phyloP scores from a whole-genome alignment of 2,888 invertebrate genomes.

The Hipparchia semele region DNA sequence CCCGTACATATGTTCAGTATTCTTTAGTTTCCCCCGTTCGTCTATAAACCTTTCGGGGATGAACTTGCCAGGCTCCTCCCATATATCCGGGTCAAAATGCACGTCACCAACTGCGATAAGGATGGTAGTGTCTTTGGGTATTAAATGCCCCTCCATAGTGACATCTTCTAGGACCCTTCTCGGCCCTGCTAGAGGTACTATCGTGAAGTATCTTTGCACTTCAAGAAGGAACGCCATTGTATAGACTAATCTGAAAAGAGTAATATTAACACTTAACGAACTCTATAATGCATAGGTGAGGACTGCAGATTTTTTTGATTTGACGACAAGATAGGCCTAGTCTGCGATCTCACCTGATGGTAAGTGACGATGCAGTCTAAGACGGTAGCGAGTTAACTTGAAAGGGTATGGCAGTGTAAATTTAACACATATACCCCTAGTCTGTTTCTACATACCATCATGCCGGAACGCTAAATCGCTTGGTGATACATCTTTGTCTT shows the following conservation, averaged over 20 bases:
- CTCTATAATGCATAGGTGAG: no score
- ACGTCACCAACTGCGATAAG: slow-evolving; percentile 80
- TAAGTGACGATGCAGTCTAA: no score
- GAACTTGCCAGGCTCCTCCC: slow-evolving; percentile 84
- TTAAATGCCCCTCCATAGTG: slow-evolving; percentile 64
- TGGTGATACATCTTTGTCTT: no score
- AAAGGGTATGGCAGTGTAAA: no score
- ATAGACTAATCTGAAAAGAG: slow-evolving; percentile 66
- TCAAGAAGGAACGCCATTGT: slow-evolving; percentile 83
- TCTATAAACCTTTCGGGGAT: slow-evolving; percentile 85
- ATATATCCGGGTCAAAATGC: slow-evolving; percentile 77
- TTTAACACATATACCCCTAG: no score
- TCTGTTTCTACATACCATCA: no score
- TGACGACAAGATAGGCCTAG: no score
- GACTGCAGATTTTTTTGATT: no score
- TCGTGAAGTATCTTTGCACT: slow-evolving; percentile 80
- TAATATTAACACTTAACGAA: neutral
- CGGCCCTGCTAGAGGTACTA: slow-evolving; percentile 82
- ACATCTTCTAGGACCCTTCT: slow-evolving; percentile 65
- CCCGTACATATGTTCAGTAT: slow-evolving; percentile 82
- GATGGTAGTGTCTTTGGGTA: slow-evolving; percentile 80
- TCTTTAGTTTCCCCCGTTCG: slow-evolving; percentile 74
- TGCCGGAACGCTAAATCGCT: no score
- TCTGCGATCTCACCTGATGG: no score
- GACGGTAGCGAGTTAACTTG: no score